Conservation (phyloP, 2,888 invertebrate genomes). For the Phrixothrix hirtus region DNA sequence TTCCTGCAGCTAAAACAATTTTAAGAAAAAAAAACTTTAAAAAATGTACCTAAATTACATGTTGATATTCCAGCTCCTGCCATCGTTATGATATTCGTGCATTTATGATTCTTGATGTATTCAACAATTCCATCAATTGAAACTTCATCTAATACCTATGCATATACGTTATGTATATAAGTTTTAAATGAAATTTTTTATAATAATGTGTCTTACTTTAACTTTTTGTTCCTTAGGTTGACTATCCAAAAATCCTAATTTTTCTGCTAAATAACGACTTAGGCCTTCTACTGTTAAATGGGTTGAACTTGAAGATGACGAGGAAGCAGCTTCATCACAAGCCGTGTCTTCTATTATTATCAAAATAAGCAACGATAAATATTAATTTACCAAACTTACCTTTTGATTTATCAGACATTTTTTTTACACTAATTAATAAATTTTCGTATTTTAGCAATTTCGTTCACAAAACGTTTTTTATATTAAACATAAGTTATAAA, state of each 20-base stretch:
- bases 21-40: constrained; percentile 11
- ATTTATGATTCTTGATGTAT: constrained; percentile 75
- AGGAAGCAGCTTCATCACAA: no score
- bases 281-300: constrained; percentile 66
- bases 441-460: no score
- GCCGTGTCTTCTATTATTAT: no score
- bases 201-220: constrained; percentile 7
- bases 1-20: constrained; percentile 78
- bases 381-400: no score
- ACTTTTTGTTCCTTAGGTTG: constrained; percentile 36
- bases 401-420: background rate
- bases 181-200: background rate
- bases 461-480: no score
- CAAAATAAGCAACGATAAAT: no score
- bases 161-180: constrained; percentile 1
- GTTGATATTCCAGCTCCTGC: constrained; percentile 97
- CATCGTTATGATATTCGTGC: constrained; percentile 88
- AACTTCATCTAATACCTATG: constrained; percentile 69
- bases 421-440: no score
- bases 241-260: constrained; percentile 63
- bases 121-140: constrained; percentile 76
- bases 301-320: constrained; percentile 52
- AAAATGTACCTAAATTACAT: constrained; percentile 63
- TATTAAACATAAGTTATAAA: no score
- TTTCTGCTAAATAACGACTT: constrained; percentile 66